phyloP scores from a whole-genome alignment of 35 echinoderm and acorn worm species.

The Amphiura filiformis region DNA sequence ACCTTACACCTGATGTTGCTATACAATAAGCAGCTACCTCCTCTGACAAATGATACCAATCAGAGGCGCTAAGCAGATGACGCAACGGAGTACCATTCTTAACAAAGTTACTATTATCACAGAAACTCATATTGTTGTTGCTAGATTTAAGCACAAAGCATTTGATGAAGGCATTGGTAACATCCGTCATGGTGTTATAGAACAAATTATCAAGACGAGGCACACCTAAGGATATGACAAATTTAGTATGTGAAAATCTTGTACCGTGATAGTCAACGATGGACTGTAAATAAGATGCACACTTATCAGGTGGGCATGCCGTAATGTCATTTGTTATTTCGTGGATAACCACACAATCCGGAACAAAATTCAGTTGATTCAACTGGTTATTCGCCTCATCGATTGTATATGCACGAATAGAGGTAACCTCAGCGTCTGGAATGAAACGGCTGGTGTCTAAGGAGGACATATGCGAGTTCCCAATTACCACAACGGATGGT shows the following conservation, averaged over 20 bases:
- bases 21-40: not conserved
- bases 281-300: not conserved
- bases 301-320: not conserved
- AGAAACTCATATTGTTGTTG: not conserved
- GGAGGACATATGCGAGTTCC: not conserved
- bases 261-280: not conserved
- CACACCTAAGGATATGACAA: not conserved
- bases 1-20: not conserved
- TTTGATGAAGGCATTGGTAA: not conserved
- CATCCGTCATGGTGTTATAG: not conserved
- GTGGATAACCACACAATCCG: slow-evolving; percentile 12
- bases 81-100: not conserved
- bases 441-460: not conserved
- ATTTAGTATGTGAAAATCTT: not conserved
- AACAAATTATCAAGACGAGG: not conserved
- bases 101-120: slow-evolving; percentile 15
- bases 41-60: slow-evolving; percentile 14
- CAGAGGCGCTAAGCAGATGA: not conserved
- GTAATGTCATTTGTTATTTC: slow-evolving; percentile 18
- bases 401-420: not conserved
- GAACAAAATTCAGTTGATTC: not conserved
- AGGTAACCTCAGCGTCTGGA: not conserved
- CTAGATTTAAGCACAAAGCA: not conserved
- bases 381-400: not conserved
- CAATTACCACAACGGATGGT: not conserved